Evolutionary conservation across 2,113 vertebrate species (phyloP).

Genomic region (Pica pica): DNA sequence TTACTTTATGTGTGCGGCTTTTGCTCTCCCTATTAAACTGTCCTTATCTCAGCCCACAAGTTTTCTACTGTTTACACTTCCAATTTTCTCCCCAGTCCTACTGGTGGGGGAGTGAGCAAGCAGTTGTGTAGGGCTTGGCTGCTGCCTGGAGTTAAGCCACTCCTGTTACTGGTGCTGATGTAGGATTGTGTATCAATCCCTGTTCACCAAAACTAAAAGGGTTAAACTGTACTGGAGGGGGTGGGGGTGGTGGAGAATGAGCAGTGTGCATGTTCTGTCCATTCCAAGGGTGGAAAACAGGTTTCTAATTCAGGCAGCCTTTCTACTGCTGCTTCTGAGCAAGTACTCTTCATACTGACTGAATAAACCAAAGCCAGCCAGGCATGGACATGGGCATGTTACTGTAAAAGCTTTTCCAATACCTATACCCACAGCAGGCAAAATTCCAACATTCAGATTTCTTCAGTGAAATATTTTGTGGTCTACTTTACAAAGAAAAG

Average conservation of each 20-base stretch:
- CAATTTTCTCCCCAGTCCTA: not conserved
- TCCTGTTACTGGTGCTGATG: not conserved
- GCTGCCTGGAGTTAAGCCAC: not conserved
- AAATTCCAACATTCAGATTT: not conserved
- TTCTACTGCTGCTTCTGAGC: not conserved
- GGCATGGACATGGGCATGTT: not conserved
- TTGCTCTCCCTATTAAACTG: not conserved
- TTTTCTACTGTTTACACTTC: not conserved
- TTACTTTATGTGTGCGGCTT: not conserved
- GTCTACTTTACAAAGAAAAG: not conserved
- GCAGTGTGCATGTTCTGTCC: not conserved
- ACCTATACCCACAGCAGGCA: not conserved
- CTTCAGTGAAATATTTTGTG: not conserved
- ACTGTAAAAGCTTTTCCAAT: not conserved
- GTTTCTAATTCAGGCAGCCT: not conserved
- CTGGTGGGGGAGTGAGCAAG: not conserved
- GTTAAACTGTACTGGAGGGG: not conserved
- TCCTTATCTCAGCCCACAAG: not conserved
- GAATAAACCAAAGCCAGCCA: not conserved
- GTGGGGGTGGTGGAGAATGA: not conserved
- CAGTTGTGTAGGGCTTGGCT: not conserved
- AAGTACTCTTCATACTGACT: not conserved
- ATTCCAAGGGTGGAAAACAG: not conserved
- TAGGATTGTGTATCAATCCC: not conserved
- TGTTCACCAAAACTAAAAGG: not conserved